These are phyloP conservation scores for Papilio protenor DNA, from an alignment of 2,888 invertebrate species.

Conservation along the genomic window DNA sequence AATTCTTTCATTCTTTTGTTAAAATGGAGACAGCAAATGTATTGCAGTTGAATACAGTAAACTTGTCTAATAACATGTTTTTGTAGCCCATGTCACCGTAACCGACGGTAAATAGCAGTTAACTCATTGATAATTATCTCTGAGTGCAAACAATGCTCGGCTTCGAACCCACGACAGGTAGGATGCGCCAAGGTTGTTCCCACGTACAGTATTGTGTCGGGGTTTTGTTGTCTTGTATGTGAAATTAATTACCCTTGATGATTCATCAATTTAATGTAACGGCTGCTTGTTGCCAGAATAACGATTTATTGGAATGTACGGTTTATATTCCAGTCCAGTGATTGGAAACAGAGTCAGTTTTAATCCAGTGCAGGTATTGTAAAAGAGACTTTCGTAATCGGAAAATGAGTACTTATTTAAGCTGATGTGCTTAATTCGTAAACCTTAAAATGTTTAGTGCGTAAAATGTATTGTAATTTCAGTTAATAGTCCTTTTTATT, in stretches of 20 bases:
- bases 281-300: neutral
- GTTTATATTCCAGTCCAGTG: no score
- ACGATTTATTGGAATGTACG: neutral
- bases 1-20: no score
- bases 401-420: neutral
- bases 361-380: neutral
- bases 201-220: slow-evolving; percentile 17
- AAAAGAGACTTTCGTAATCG: neutral
- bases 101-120: slow-evolving; percentile 13
- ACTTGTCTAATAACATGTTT: neutral
- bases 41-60: neutral
- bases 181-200: slow-evolving; percentile 39
- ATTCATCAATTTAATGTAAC: neutral
- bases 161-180: slow-evolving; percentile 27
- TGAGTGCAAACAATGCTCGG: slow-evolving; percentile 14
- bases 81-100: neutral
- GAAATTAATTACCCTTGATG: slow-evolving; percentile 6
- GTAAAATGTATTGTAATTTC: neutral
- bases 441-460: neutral
- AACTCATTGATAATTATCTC: slow-evolving; percentile 21
- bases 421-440: neutral
- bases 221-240: slow-evolving; percentile 11
- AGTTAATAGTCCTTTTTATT: slow-evolving; percentile 6
- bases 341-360: no score
- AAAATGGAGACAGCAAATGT: no score